Conservation (phyloP, 2,113 vertebrate genomes). For the Scartelaos histophorus region DNA sequence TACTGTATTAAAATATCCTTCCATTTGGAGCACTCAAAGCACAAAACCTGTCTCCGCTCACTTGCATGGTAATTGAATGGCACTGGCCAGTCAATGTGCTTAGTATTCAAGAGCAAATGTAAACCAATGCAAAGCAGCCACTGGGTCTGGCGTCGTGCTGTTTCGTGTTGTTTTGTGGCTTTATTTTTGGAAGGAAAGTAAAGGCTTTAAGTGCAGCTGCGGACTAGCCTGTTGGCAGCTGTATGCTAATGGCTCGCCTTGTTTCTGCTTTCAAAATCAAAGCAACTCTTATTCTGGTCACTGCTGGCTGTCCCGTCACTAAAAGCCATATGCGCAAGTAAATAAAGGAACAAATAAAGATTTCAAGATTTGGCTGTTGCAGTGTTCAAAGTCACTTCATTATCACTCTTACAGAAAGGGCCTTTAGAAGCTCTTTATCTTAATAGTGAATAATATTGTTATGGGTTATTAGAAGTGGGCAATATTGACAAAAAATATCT, state of each 20-base stretch:
- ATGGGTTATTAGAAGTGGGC: neutral
- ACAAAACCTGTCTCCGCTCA: neutral
- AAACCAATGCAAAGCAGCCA: constrained; percentile 24
- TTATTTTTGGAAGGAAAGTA: constrained; percentile 54
- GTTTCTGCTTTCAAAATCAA: constrained; percentile 65
- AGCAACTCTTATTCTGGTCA: constrained; percentile 57
- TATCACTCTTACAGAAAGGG: neutral
- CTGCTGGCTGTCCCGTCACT: constrained; percentile 29
- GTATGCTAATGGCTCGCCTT: constrained; percentile 66
- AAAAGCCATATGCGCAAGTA: neutral
- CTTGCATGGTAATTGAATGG: constrained; percentile 9
- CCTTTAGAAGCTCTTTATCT: neutral
- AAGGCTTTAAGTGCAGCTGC: constrained; percentile 59
- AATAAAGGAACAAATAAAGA: constrained; percentile 4
- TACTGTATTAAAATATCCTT: constrained; percentile 5
- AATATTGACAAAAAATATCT: no score
- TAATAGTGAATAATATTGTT: neutral
- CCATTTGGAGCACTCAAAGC: neutral
- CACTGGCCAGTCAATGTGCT: constrained; percentile 5
- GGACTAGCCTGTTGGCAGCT: constrained; percentile 67
- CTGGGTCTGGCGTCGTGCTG: constrained; percentile 25
- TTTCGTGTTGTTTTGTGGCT: constrained; percentile 39
- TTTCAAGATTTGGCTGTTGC: neutral
- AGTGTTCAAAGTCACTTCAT: neutral
- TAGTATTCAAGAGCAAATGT: constrained; percentile 23